phyloP scores from a whole-genome alignment of 2,113 vertebrate genomes.

The Tupaia chinensis region DNA sequence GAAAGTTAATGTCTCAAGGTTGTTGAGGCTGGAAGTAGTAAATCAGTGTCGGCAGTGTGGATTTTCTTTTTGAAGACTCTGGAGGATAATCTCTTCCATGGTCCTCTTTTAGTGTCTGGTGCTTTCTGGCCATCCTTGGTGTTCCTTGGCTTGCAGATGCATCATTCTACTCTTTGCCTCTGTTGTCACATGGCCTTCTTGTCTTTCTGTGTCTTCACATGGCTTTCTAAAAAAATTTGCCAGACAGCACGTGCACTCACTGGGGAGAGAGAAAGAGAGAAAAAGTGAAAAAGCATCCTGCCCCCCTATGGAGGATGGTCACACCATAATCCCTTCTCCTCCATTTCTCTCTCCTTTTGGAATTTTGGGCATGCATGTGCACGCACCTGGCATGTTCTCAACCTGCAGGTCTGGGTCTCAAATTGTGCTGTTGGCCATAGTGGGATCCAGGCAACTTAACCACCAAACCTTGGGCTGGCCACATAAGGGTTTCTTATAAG shows the following conservation, averaged over 20 bases:
- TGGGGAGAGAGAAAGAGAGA: no score
- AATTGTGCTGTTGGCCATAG: no score
- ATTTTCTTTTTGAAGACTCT: neutral
- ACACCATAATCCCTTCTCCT: no score
- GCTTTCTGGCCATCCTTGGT: neutral
- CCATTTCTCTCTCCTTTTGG: no score
- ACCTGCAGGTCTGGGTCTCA: no score
- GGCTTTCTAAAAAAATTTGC: neutral
- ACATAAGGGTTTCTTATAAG: neutral
- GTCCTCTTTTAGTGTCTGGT: neutral
- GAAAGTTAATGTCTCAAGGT: neutral
- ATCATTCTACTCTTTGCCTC: neutral
- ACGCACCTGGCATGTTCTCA: no score
- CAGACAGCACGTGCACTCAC: no score
- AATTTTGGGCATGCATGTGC: no score
- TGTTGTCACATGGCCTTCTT: neutral
- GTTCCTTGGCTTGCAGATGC: neutral
- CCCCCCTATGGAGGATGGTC: no score
- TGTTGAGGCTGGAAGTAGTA: neutral
- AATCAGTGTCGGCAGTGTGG: neutral
- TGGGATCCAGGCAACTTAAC: no score
- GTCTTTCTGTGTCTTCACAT: neutral
- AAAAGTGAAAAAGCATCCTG: no score
- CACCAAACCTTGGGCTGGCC: no score
- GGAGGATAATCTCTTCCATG: neutral